phyloP scores from a whole-genome alignment of 2,113 vertebrate species.

The Tautogolabrus adspersus region DNA sequence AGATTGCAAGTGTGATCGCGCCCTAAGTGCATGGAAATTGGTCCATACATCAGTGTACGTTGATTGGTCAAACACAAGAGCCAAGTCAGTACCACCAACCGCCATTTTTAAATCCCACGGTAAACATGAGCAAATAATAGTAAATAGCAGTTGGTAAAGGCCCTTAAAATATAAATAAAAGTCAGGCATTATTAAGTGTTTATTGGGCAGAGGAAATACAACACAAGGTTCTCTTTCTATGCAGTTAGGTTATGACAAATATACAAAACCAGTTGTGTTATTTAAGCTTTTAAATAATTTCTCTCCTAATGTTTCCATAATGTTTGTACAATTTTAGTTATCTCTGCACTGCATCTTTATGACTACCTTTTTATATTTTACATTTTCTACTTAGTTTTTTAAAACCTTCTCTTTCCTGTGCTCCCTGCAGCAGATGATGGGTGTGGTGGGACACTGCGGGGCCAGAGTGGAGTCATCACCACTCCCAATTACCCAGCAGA shows the following conservation, averaged over 20 bases:
- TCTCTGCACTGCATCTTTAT: neutral
- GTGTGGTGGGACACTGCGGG: constrained; percentile 94
- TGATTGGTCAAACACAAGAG: too few species aligned
- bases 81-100: too few species aligned
- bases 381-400: neutral
- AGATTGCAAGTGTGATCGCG: too few species aligned
- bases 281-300: constrained; percentile 9
- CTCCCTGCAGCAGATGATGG: constrained; percentile 90
- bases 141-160: too few species aligned
- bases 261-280: too few species aligned
- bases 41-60: too few species aligned
- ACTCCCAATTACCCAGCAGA: constrained; percentile 95
- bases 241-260: neutral
- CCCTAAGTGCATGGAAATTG: too few species aligned
- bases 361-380: constrained; percentile 15
- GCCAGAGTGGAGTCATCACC: constrained; percentile 96
- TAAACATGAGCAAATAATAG: too few species aligned
- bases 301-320: neutral
- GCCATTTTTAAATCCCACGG: too few species aligned
- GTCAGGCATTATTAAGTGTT: too few species aligned
- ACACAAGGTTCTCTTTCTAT: neutral
- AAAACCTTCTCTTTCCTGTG: neutral
- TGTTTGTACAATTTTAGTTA: neutral
- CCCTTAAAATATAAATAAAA: too few species aligned
- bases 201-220: too few species aligned